Evolutionary conservation across 2,113 vertebrate genomes (phyloP).

Genomic region (Probosciger aterrimus): DNA sequence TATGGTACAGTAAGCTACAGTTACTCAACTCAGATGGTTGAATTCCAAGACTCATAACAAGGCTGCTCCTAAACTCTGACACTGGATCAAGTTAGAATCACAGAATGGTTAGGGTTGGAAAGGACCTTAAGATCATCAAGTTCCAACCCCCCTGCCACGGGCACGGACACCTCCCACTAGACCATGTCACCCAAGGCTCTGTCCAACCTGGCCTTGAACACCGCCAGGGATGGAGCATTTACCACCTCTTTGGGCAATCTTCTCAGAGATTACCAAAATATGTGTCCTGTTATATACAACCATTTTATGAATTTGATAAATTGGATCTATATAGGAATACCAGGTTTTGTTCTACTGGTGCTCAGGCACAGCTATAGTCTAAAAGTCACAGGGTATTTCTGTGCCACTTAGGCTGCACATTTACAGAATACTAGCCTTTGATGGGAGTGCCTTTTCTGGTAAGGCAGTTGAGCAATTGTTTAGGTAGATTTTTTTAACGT

Average conservation of each 20-base stretch:
- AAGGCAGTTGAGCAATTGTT: neutral
- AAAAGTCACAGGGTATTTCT: neutral
- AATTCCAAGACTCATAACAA: neutral
- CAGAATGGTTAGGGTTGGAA: neutral
- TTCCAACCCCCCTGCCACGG: neutral
- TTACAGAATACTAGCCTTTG: neutral
- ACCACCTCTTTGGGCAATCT: neutral
- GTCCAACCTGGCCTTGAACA: neutral
- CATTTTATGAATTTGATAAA: neutral
- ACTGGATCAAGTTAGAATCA: neutral
- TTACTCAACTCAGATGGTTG: neutral
- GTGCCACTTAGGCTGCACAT: neutral
- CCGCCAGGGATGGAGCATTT: neutral
- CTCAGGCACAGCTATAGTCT: neutral
- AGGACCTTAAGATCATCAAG: neutral
- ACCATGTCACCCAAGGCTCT: neutral
- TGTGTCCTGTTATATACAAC: accelerated
- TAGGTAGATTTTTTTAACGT: neutral
- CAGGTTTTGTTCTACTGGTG: neutral
- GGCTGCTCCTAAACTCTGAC: neutral
- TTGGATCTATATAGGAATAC: neutral
- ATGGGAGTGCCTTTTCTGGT: neutral
- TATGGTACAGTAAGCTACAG: neutral
- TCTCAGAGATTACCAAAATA: neutral
- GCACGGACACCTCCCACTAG: neutral